These are phyloP conservation scores for Drosophila leontia DNA, from an alignment of 1,140 invertebrate species.

Conservation along the genomic window DNA sequence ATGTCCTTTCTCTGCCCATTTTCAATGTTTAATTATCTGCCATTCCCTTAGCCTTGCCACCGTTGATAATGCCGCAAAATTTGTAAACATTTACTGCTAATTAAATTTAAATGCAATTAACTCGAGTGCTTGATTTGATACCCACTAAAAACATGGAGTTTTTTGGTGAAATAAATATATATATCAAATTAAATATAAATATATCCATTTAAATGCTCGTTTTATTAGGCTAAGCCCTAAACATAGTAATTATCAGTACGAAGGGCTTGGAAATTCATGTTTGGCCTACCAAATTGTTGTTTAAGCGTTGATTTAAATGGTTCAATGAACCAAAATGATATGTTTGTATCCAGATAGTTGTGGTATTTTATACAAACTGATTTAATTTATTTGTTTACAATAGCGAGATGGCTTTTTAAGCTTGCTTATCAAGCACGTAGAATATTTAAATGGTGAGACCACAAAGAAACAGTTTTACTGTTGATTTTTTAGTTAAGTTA, in stretches of 20 bases:
- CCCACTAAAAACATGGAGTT: constrained; percentile 15
- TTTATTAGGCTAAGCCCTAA: constrained; percentile 36
- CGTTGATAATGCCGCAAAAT: constrained; percentile 58
- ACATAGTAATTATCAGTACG: constrained; percentile 30
- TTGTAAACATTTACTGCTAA: constrained; percentile 79
- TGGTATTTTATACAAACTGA: not conserved
- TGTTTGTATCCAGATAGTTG: constrained; percentile 11
- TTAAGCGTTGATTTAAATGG: constrained; percentile 42
- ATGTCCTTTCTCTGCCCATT: not conserved
- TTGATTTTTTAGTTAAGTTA: not conserved
- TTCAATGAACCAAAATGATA: constrained; percentile 28
- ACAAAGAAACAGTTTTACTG: not conserved
- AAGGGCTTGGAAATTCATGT: constrained; percentile 13
- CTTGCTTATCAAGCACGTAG: not conserved
- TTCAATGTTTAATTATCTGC: constrained; percentile 21
- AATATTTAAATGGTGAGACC: not conserved
- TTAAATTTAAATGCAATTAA: constrained; percentile 83
- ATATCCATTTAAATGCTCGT: constrained; percentile 32
- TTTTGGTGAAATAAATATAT: constrained; percentile 39
- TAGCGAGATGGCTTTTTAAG: not conserved
- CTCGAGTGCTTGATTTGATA: constrained; percentile 74
- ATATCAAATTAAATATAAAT: constrained; percentile 23
- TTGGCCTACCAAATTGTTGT: constrained; percentile 24
- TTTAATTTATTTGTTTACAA: constrained; percentile 23
- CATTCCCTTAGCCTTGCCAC: not conserved